Base-by-base conservation (phyloP, 2,888 invertebrate genomes). In the Drosophila borealis region DNA sequence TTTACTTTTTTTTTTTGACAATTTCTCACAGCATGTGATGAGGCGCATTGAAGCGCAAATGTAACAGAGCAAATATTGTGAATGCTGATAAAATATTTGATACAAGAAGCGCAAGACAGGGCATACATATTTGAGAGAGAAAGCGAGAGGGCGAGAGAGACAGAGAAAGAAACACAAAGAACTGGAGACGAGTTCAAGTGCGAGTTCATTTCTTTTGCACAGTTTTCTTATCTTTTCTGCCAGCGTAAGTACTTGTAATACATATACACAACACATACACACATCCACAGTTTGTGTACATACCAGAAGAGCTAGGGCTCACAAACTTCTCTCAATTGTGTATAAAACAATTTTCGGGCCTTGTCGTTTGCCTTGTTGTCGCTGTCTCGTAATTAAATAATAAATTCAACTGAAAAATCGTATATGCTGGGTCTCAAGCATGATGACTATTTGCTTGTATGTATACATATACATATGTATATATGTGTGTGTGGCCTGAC, bases 361-460 rank as follows among this genome's bases (percentile, higher is more conserved):
- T 53, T 61, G 39, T 50, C 45, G 21, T 34, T 41, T 19, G 29
- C 19, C 39, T 41, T 37, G 36, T 61, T 46, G 46, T 50, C 46
- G 49, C 45, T 48, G 34, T 44, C 69, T 65, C 45, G 63, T 78
- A 81, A 81, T 87, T 84, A 81, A 87, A 81, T 81, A 81, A 87
- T 87, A 81, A 81, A 81, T 81, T 81, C 68, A 62, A 70, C 66
- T 64, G 71, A 63, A 66, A 63, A 74, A 62, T 61, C 61, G 55
- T 67, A 37, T 55, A 55, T 34, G 11, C 65, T 54, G 45, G 19
- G 19, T 19, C 49, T 70, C 49, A 54, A 72, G 59, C 57, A 49
- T 69, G 48, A 66, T 81, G 79, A 61, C 48, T 55, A 49, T 69
- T 67, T 73, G 53, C 59, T 56, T 72, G 19, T 50, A 37, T 66